Percentiles rank a stretch among this genome's conserved stretches.
Conservation (phyloP, 2,888 invertebrate species). For the Melinaea marsaeus region DNA sequence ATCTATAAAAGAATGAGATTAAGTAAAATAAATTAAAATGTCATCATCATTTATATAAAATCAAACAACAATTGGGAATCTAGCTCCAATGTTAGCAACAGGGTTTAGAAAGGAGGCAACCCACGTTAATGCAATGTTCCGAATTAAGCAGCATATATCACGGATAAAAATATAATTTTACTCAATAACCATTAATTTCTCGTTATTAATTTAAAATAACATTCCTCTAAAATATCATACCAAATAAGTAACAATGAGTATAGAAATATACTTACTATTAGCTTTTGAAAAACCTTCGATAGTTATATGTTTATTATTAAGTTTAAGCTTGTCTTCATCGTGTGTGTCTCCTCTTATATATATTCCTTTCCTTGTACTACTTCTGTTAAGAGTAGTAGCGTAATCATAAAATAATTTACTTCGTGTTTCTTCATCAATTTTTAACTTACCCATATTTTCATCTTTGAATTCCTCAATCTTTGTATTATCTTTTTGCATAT, state of each 20-base stretch:
- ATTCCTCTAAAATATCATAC: not conserved
- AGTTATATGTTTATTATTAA: conserved; percentile 24
- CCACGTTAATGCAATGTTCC: too few species aligned
- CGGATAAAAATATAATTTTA: too few species aligned
- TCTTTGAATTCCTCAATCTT: conserved; percentile 28
- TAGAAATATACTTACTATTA: conserved; percentile 43
- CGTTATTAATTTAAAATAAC: not conserved
- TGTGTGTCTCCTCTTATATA: conserved; percentile 15
- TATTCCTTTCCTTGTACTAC: conserved; percentile 25
- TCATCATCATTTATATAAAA: too few species aligned
- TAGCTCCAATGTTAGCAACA: too few species aligned
- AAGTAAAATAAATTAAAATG: too few species aligned
- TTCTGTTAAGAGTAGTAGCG: conserved; percentile 61
- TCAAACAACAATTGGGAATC: too few species aligned
- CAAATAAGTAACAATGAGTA: not conserved
- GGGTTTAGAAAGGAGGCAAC: too few species aligned
- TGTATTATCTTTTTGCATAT: conserved; percentile 11
- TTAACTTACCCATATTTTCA: conserved; percentile 59
- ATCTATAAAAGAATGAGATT: too few species aligned
- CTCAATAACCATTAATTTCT: too few species aligned
- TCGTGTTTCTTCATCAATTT: conserved; percentile 39
- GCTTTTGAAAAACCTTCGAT: conserved; percentile 24
- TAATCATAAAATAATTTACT: conserved; percentile 65
- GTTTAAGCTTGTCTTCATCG: conserved; percentile 24
- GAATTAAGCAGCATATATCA: too few species aligned